Conservation (phyloP, 2,888 invertebrate genomes). For the Sarcophaga rosellei region DNA sequence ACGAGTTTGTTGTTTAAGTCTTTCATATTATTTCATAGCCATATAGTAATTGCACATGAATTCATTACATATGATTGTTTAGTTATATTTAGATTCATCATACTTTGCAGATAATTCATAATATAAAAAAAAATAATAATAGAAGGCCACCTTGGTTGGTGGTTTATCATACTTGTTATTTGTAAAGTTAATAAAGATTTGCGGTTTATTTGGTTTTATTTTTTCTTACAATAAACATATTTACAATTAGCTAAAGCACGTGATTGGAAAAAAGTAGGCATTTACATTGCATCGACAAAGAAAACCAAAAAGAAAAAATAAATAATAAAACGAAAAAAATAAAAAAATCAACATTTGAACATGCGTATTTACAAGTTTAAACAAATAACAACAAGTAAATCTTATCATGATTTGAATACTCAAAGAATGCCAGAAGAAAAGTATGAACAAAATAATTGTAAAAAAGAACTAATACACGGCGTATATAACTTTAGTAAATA, state of each 20-base stretch:
- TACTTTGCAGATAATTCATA: constrained; percentile 15
- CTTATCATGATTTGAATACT: constrained; percentile 77
- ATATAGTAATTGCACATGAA: not conserved
- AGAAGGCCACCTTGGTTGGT: constrained; percentile 55
- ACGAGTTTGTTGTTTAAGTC: constrained; percentile 54
- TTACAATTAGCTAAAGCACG: constrained; percentile 57
- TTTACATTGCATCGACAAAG: not conserved
- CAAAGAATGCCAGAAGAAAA: constrained; percentile 54
- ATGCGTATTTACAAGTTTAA: constrained; percentile 76
- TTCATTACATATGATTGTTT: not conserved
- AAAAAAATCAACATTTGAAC: constrained; percentile 67
- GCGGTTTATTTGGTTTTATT: constrained; percentile 36
- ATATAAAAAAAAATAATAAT: constrained; percentile 5
- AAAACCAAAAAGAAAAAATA: constrained; percentile 4
- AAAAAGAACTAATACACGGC: constrained; percentile 3
- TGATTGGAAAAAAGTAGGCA: constrained; percentile 48
- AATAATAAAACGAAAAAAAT: not conserved
- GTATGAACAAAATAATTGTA: constrained; percentile 20
- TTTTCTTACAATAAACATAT: constrained; percentile 40
- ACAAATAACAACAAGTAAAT: constrained; percentile 71
- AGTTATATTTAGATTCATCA: not conserved
- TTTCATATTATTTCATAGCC: constrained; percentile 28
- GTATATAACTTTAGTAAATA: not conserved
- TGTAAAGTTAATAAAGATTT: constrained; percentile 55
- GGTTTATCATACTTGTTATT: constrained; percentile 40